phyloP scores from a whole-genome alignment of 2,888 invertebrate genomes.

The Amorpha juglandis region DNA sequence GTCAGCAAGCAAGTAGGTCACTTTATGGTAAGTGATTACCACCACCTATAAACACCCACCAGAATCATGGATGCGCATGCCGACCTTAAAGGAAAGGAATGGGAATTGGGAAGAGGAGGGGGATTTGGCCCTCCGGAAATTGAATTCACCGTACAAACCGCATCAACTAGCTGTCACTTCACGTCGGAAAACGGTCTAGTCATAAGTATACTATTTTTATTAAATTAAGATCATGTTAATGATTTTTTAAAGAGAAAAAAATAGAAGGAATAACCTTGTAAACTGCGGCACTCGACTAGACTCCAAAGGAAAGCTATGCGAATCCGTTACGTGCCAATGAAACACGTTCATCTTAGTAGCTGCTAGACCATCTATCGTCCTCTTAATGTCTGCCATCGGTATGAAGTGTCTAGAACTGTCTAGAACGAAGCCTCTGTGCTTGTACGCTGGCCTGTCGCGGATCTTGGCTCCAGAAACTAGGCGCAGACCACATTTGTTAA shows the following conservation, averaged over 20 bases:
- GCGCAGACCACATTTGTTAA: slow-evolving; percentile 79
- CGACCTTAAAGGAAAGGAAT: too few species aligned
- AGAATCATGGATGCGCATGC: too few species aligned
- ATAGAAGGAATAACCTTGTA: slow-evolving; percentile 79
- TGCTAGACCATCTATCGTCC: slow-evolving; percentile 93
- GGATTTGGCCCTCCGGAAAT: too few species aligned
- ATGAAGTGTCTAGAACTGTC: slow-evolving; percentile 96
- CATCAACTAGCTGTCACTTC: too few species aligned
- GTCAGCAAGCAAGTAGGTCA: too few species aligned
- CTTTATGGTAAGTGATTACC: too few species aligned
- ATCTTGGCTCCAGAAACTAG: slow-evolving; percentile 86
- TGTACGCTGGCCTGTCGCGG: slow-evolving; percentile 91
- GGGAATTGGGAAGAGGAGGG: too few species aligned
- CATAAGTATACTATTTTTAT: too few species aligned
- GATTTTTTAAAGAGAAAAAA: not conserved
- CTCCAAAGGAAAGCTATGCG: slow-evolving; percentile 95
- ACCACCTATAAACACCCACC: too few species aligned
- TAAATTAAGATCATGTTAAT: not conserved
- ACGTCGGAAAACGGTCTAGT: too few species aligned
- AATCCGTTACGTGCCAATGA: slow-evolving; percentile 96
- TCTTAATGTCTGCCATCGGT: slow-evolving; percentile 87
- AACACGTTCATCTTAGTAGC: slow-evolving; percentile 95
- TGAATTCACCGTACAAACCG: too few species aligned
- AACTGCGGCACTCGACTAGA: slow-evolving; percentile 89
- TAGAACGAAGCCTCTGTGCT: slow-evolving; percentile 93